Conservation (phyloP, 2,888 invertebrate genomes). For the Oscheius sp. region DNA sequence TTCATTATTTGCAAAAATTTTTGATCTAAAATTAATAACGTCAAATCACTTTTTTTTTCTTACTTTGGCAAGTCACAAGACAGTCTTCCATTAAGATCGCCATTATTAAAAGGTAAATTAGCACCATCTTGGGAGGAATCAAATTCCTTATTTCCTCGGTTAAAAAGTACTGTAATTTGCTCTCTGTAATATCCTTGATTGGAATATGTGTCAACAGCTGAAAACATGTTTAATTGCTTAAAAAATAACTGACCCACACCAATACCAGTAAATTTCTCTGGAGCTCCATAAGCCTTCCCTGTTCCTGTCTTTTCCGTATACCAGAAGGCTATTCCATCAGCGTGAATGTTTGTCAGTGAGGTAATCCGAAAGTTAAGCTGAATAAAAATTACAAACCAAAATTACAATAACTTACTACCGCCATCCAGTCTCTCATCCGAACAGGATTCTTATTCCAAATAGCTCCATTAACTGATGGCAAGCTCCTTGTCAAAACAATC, state of each 20-base stretch:
- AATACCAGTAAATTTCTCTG: slow-evolving; percentile 20
- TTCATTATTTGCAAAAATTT: neutral
- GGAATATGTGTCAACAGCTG: slow-evolving; percentile 11
- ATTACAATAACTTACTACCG: neutral
- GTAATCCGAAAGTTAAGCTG: slow-evolving; percentile 22
- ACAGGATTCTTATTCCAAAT: slow-evolving; percentile 27
- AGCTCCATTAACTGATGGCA: slow-evolving; percentile 10
- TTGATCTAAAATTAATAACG: neutral
- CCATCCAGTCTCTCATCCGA: slow-evolving; percentile 17
- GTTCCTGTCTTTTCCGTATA: slow-evolving; percentile 8
- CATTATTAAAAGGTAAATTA: neutral
- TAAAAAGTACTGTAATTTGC: neutral
- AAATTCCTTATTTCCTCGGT: slow-evolving; percentile 2
- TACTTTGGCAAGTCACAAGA: neutral
- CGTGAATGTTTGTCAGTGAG: neutral
- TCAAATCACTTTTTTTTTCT: neutral
- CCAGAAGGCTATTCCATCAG: slow-evolving; percentile 30
- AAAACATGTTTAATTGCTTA: neutral
- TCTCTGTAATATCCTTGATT: neutral
- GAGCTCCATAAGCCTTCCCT: slow-evolving; percentile 27
- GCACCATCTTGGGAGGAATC: slow-evolving; percentile 3
- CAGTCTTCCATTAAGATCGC: neutral
- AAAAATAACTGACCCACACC: slow-evolving; percentile 19
- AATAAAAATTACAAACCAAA: neutral
- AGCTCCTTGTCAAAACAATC: slow-evolving; percentile 15